Evolutionary conservation across 2,888 invertebrate species (phyloP).

Genomic region (Dendrolimus houi): DNA sequence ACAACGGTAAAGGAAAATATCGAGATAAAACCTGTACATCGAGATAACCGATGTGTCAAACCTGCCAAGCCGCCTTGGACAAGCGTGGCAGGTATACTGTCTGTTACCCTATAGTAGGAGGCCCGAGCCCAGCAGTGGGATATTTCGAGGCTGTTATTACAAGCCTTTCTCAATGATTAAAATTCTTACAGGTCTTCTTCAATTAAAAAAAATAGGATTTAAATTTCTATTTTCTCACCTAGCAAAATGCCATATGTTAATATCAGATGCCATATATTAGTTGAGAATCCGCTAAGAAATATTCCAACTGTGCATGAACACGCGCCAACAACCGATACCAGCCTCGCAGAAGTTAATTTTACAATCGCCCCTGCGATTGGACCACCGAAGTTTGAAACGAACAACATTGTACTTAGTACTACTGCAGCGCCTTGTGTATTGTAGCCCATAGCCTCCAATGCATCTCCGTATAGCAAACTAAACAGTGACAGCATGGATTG

Average conservation of each 20-base stretch:
- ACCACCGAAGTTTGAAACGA: constrained; percentile 80
- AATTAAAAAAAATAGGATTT: neutral
- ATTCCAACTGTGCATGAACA: constrained; percentile 54
- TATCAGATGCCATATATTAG: constrained; percentile 58
- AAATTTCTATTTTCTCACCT: constrained; percentile 41
- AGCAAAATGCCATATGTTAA: constrained; percentile 61
- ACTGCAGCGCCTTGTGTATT: constrained; percentile 81
- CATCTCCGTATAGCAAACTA: constrained; percentile 81
- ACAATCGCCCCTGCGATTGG: constrained; percentile 83
- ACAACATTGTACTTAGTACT: constrained; percentile 81
- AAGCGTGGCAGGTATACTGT: no score
- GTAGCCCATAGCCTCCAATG: constrained; percentile 78
- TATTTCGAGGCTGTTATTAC: no score
- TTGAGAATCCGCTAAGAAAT: constrained; percentile 62
- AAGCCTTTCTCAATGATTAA: no score
- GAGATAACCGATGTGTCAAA: no score
- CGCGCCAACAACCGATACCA: constrained; percentile 58
- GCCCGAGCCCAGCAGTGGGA: no score
- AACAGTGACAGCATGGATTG: constrained; percentile 83
- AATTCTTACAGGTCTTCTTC: no score
- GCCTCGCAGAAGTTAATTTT: constrained; percentile 57
- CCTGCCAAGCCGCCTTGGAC: no score
- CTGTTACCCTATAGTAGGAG: no score
- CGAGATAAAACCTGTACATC: no score
- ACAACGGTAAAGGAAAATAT: no score